Evolutionary conservation across 2,888 invertebrate species (phyloP), one percentile per base, ranked within the genome.

Genomic region (Nebria brevicollis): DNA sequence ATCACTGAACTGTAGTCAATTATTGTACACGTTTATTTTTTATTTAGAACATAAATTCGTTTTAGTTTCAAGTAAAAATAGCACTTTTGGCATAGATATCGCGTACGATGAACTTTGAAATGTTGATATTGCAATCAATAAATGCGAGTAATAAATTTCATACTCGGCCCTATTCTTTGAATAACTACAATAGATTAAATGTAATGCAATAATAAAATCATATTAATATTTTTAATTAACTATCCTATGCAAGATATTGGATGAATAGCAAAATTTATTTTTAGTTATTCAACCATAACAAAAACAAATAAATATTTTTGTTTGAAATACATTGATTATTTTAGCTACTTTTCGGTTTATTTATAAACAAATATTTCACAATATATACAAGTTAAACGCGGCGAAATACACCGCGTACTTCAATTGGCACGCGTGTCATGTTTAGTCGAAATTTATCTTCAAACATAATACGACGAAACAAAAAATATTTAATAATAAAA

Each of bases 21-120:
- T 34, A 34, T 5, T 34, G 2, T 34, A 1, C 5, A 5, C 34
- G 34, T 34, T 1, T 34, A 4, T 34, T 34, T 34, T 4, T 54
- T 54, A 54, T 13, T 54, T 54, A 54, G 13, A 54, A 54, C 54
- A 54, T 54, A 54, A 54, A 54, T 54, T 54, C 54, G 54, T 54
- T 54, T 34, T 3, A 54, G 54, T 54, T 54, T 7, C 25, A 20
- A 70, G 20, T 78, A 73, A 78, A 78, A 78, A 78, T 78, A 78
- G 72, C 15, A 73, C 41, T 73, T 78, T 78, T 79, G 79, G 79
- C 79, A 79, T 75, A 79, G 66, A 75, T 79, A 79, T 75, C 25
- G 74, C 26, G 79, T 73, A 66, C 79, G 68, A 54, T 74, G 79
- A 79, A 66, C 75, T 42, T 66, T 68, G 25, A 66, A 20, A 43